Base-by-base conservation (phyloP, 1,140 invertebrate species). In the Calliphora vicina region DNA sequence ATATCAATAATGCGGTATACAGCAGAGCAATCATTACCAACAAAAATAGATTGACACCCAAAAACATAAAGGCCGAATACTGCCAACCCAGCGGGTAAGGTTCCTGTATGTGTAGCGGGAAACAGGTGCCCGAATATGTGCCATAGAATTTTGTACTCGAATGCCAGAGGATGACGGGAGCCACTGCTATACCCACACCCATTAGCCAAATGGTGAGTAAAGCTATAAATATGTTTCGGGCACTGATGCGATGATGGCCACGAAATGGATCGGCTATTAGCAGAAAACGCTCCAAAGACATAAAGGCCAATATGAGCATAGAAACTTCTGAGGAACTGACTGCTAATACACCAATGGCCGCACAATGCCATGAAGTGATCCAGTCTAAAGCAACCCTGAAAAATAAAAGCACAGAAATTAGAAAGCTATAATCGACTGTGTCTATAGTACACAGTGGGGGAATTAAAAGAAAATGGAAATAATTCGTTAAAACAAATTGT, bases 201-300 rank as follows among this genome's bases (percentile, higher is more conserved):
- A 93, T 87, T 3, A 93, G 85, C 96, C 95, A 96, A 82, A 95
- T 93, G 42, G 83, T 84, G 0, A 89, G 25, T 67, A 89, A 43
- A 10, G 88, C 83, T 12, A 91, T 87, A 20, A 91, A 91, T 13
- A 95, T 93, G 9, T 92, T 90, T 67, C 91, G 91, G 2, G 91
- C 87, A 71, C 72, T 74, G 67, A 95, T 91, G 35, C 91, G 90
- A 29, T 91, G 91, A 83, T 93, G 92, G 26, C 92, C 92, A 43
- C 92, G 93, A 83, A 96, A 92, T 4, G 95, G 94, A 86, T 93
- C 93, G 15, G 93, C 93, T 81, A 97, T 95, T 35, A 94, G 89
- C 72, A 96, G 89, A 86, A 94, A 95, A 83, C 96, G 91, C 84
- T 96, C 95, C 74, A 96, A 86, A 1, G 95, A 95, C 92, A 97